Conservation (phyloP, 2,797 vertebrate species). For the Cetoscarus ocellatus region DNA sequence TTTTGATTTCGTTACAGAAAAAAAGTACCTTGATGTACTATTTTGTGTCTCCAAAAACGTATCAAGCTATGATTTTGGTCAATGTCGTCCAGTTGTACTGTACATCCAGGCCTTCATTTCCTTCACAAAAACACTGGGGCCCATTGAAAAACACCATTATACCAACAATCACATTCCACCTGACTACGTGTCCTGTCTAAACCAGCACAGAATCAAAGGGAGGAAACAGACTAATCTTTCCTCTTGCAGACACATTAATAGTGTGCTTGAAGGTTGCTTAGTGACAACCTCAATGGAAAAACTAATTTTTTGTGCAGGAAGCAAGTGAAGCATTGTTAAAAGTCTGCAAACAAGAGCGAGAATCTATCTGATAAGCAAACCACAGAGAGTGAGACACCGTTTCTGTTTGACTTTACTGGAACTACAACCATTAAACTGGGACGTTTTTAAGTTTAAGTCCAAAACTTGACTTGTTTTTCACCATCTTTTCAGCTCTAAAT, state of each 20-base stretch:
- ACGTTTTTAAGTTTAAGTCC: constrained; percentile 13
- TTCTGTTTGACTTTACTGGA: constrained; percentile 31
- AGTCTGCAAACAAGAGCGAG: constrained; percentile 72
- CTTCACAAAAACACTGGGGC: constrained; percentile 59
- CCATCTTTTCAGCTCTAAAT: constrained; percentile 31
- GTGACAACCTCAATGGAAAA: constrained; percentile 77
- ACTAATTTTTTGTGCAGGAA: constrained; percentile 73
- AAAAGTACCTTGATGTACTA: too few relatives aligned
- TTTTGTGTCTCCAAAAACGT: too few relatives aligned
- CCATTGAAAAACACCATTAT: constrained; percentile 58
- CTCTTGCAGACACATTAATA: constrained; percentile 66
- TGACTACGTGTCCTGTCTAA: constrained; percentile 66
- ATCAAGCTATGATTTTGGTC: too few relatives aligned
- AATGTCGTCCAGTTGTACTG: constrained; percentile 24
- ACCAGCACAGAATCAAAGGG: constrained; percentile 68
- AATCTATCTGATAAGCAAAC: constrained; percentile 66
- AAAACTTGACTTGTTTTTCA: constrained; percentile 23
- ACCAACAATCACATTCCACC: constrained; percentile 72
- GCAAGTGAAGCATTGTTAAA: constrained; percentile 73
- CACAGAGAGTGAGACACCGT: constrained; percentile 17
- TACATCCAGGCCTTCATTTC: constrained; percentile 55
- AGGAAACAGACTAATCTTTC: constrained; percentile 76
- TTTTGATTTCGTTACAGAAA: too few relatives aligned
- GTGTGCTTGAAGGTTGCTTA: constrained; percentile 62
- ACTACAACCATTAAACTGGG: background rate